phyloP scores from a whole-genome alignment of 35 echinoderm and acorn worm species.

The Ophiothrix spiculata region DNA sequence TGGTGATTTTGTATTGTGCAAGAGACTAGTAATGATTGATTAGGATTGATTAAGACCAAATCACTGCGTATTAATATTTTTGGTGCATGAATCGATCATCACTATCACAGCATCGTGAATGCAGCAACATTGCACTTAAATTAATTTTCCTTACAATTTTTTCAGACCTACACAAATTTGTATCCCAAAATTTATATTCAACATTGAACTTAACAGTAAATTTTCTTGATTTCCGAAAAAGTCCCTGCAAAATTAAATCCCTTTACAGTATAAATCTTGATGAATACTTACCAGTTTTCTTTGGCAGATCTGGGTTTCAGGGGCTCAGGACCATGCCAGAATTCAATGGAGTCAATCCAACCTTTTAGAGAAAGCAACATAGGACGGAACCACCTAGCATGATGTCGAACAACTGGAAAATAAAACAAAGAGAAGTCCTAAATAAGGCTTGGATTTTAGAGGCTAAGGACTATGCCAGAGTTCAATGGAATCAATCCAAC shows the following conservation, averaged over 20 bases:
- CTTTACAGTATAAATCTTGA: not conserved
- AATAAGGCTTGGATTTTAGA: not conserved
- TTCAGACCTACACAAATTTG: not conserved
- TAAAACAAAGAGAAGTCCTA: not conserved
- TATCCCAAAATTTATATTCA: not conserved
- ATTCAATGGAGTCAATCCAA: slow-evolving; percentile 56
- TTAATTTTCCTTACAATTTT: not conserved
- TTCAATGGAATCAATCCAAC: not conserved
- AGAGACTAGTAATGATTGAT: too few species aligned
- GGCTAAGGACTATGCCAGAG: not conserved
- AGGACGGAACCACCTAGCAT: slow-evolving; percentile 82
- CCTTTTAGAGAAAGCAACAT: slow-evolving; percentile 62
- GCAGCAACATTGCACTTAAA: not conserved
- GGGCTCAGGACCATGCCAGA: slow-evolving; percentile 70
- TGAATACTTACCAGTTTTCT: slow-evolving; percentile 80
- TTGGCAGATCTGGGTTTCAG: slow-evolving; percentile 76
- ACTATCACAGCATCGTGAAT: too few species aligned
- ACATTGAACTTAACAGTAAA: too few species aligned
- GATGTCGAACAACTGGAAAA: slow-evolving; percentile 62
- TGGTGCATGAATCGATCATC: too few species aligned
- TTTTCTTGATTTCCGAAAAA: too few species aligned
- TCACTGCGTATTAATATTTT: too few species aligned
- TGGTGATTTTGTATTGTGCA: too few species aligned
- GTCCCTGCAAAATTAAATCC: too few species aligned
- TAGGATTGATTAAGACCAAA: too few species aligned